Conservation (phyloP, 2,888 invertebrate genomes). For the Calliphora vomitoria region DNA sequence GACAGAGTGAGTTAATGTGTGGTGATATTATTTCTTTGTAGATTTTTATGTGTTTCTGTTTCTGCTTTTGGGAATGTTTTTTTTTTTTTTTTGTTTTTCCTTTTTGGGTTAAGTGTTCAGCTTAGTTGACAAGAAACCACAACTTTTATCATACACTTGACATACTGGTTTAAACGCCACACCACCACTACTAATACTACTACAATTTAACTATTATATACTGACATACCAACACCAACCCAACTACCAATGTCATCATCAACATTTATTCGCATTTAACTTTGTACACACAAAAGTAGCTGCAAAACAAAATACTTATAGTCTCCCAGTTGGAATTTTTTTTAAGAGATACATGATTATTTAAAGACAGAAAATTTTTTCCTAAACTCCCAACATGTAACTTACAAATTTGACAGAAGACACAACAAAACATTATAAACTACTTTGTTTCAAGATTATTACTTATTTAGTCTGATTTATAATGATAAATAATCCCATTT, state of each 20-base stretch:
- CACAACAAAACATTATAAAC: no score
- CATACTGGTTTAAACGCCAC: constrained; percentile 42
- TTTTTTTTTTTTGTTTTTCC: neutral
- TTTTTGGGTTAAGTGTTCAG: constrained; percentile 51
- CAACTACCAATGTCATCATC: constrained; percentile 25
- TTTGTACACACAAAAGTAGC: constrained; percentile 14
- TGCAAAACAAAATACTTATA: neutral
- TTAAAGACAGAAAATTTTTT: no score
- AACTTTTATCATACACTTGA: constrained; percentile 68
- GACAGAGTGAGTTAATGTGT: constrained; percentile 41
- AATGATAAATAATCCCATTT: no score
- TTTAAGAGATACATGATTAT: neutral
- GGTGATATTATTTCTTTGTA: constrained; percentile 24
- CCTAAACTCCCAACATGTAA: no score
- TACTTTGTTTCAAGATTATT: no score
- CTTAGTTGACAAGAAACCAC: constrained; percentile 59
- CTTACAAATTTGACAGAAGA: no score
- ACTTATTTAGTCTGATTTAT: no score
- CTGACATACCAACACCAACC: neutral
- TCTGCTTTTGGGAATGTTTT: neutral
- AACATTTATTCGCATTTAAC: constrained; percentile 44
- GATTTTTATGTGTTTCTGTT: neutral
- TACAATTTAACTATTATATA: neutral
- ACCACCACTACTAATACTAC: neutral
- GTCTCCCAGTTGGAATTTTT: neutral